Conservation (phyloP, 1,140 invertebrate genomes). For the Hycleus phaleratus region DNA sequence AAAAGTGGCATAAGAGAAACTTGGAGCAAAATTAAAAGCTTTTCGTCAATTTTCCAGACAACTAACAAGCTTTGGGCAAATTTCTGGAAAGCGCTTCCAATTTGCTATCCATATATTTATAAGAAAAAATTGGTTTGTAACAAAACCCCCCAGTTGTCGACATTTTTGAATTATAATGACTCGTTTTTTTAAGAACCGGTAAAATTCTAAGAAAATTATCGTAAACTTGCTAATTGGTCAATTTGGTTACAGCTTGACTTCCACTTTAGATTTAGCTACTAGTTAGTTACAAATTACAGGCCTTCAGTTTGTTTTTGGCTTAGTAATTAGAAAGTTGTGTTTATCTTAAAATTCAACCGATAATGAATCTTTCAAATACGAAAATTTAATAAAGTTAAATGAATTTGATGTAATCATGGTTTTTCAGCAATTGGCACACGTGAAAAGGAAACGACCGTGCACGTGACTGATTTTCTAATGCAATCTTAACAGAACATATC, state of each 20-base stretch:
- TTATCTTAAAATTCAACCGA: not conserved
- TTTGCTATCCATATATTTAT: too few relatives aligned
- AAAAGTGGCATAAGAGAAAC: too few relatives aligned
- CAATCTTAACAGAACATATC: constrained; percentile 4
- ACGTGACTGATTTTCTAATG: constrained; percentile 9
- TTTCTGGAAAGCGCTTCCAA: too few relatives aligned
- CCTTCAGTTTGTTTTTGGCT: constrained; percentile 11
- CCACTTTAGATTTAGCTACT: constrained; percentile 5
- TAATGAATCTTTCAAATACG: not conserved
- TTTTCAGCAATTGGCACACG: constrained; percentile 10
- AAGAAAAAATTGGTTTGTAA: too few relatives aligned
- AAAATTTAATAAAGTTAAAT: not conserved
- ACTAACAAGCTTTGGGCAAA: too few relatives aligned
- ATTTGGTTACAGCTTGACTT: not conserved
- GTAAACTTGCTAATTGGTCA: constrained; percentile 15
- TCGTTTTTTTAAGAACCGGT: constrained; percentile 3
- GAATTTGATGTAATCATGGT: not conserved
- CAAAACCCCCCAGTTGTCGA: too few relatives aligned
- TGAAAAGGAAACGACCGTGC: constrained; percentile 9
- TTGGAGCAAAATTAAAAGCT: too few relatives aligned
- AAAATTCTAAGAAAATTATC: not conserved
- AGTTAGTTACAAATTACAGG: constrained; percentile 15
- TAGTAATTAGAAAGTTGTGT: constrained; percentile 18
- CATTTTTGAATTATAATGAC: not conserved
- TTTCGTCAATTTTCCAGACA: too few relatives aligned